Evolutionary conservation across 2,113 vertebrate genomes (phyloP).

Genomic region (Toxotes jaculatrix): DNA sequence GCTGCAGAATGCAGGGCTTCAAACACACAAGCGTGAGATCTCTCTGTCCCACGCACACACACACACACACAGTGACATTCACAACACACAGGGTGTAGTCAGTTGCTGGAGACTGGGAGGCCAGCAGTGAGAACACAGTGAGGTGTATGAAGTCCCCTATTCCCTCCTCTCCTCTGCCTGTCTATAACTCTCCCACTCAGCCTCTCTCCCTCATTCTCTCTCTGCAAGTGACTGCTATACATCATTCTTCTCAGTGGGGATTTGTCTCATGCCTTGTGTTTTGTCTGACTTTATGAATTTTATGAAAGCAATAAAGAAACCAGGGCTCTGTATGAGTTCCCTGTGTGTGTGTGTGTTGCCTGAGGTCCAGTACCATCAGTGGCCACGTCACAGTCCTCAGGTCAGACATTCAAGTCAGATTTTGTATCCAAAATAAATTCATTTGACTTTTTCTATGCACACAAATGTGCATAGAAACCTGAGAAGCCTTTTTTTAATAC

Average conservation of each 20-base stretch:
- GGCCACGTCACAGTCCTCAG: neutral
- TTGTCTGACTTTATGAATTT: constrained; percentile 14
- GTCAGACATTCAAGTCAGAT: neutral
- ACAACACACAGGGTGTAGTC: constrained; percentile 3
- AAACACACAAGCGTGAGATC: neutral
- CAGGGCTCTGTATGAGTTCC: neutral
- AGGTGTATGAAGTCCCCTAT: neutral
- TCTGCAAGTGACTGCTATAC: neutral
- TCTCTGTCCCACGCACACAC: constrained; percentile 8
- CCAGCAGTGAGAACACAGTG: constrained; percentile 17
- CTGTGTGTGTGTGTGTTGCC: neutral
- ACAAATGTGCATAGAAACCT: too few relatives aligned
- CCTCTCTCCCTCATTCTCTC: neutral
- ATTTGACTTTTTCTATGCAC: neutral
- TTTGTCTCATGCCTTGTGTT: neutral
- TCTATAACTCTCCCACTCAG: neutral
- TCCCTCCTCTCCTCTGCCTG: constrained; percentile 1
- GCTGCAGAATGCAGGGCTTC: constrained; percentile 1
- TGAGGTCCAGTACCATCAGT: neutral
- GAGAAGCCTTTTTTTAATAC: too few relatives aligned
- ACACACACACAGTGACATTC: neutral
- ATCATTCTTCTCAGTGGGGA: constrained; percentile 2
- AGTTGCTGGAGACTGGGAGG: constrained; percentile 8
- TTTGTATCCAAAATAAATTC: neutral
- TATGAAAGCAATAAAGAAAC: constrained; percentile 24